phyloP scores from a whole-genome alignment of 2,888 invertebrate genomes.

The Drosophila tripunctata region DNA sequence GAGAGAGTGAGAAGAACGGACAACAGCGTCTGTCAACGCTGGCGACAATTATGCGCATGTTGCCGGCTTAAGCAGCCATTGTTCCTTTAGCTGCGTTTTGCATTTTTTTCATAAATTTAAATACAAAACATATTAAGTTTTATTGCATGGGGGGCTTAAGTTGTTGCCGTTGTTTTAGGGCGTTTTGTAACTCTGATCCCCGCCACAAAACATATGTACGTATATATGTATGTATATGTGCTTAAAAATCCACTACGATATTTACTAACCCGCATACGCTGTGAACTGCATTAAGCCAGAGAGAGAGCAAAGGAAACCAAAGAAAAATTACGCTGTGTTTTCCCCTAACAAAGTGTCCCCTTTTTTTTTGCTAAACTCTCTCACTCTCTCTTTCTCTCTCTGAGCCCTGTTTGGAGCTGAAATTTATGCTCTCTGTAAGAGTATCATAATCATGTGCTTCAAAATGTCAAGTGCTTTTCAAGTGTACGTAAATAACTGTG shows the following conservation, averaged over 20 bases:
- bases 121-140: slow-evolving; percentile 78
- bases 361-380: background rate
- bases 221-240: slow-evolving; percentile 18
- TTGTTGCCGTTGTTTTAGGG: slow-evolving; percentile 44
- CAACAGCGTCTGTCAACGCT: slow-evolving; percentile 31
- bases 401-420: slow-evolving; percentile 4
- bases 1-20: background rate
- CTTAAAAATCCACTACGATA: slow-evolving; percentile 59
- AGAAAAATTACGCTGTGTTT: background rate
- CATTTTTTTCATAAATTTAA: slow-evolving; percentile 73
- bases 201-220: background rate
- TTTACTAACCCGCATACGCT: slow-evolving; percentile 65
- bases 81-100: slow-evolving; percentile 46
- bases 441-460: slow-evolving; percentile 26
- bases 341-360: background rate
- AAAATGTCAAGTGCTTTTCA: background rate
- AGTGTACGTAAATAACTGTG: background rate
- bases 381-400: background rate
- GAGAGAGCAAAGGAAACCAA: background rate
- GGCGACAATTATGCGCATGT: slow-evolving; percentile 76
- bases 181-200: slow-evolving; percentile 28
- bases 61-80: slow-evolving; percentile 77
- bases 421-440: slow-evolving; percentile 23
- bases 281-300: slow-evolving; percentile 50
- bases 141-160: slow-evolving; percentile 65